A percentile compares a stretch with the other conserved stretches of the same genome.
These are phyloP conservation scores for Discoglossus pictus DNA, from an alignment of 2,797 vertebrate genomes.

Conservation along the genomic window DNA sequence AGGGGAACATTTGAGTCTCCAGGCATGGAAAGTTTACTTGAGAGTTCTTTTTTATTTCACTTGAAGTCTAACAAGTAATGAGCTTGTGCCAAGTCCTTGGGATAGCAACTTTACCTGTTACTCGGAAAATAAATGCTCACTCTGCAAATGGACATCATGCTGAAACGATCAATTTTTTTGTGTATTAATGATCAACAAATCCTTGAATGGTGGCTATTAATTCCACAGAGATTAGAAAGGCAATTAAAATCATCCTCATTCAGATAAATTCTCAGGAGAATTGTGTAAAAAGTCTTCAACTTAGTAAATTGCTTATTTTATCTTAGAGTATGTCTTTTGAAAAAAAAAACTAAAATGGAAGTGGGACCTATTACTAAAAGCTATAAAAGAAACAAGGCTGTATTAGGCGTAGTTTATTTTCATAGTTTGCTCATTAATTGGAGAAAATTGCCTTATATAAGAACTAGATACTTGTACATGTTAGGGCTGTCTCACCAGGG, in stretches of 20 bases:
- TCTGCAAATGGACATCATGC: conserved; percentile 33
- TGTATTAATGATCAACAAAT: conserved; percentile 51
- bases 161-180: conserved; percentile 35
- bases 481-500: no score
- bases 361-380: conserved; percentile 1
- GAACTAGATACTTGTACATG: no score
- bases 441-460: no score
- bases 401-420: no score
- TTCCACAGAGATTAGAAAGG: conserved; percentile 37
- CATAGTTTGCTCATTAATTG: no score
- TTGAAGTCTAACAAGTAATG: conserved; percentile 54
- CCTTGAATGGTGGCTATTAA: conserved; percentile 47
- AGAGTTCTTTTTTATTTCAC: conserved; percentile 9
- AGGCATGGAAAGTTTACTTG: conserved; percentile 33
- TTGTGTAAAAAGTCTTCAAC: conserved; percentile 24
- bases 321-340: conserved; percentile 27
- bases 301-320: conserved; percentile 45
- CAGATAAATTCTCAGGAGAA: conserved; percentile 41
- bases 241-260: conserved; percentile 41
- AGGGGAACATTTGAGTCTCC: conserved; percentile 27
- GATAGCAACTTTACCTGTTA: conserved; percentile 44
- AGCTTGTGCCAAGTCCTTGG: conserved; percentile 52
- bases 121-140: conserved; percentile 43
- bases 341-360: conserved; percentile 19
- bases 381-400: conserved; percentile 10